Evolutionary conservation across 2,113 vertebrate species (phyloP).

Genomic region (Capreolus pygargus): DNA sequence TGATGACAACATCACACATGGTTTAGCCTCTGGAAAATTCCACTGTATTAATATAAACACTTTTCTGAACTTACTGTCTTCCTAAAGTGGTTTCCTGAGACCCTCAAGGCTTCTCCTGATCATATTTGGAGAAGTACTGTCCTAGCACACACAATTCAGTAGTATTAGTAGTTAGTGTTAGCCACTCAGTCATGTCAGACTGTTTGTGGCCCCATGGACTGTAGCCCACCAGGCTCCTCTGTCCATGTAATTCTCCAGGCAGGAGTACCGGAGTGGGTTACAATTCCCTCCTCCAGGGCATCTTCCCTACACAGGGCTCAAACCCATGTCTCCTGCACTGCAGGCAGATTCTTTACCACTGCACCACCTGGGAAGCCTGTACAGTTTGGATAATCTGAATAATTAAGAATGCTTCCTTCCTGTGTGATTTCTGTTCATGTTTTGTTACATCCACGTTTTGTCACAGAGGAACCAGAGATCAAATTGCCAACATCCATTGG

Average conservation of each 20-base stretch:
- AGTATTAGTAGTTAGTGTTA: neutral
- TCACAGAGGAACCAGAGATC: neutral
- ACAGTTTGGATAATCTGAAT: neutral
- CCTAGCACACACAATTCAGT: neutral
- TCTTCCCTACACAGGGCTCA: neutral
- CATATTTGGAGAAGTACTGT: fast-evolving
- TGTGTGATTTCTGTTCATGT: neutral
- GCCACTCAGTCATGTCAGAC: neutral
- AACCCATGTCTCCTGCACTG: neutral
- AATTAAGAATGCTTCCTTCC: neutral
- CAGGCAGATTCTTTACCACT: neutral
- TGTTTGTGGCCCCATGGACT: neutral
- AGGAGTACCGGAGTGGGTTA: neutral
- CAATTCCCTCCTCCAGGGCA: neutral
- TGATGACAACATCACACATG: fast-evolving
- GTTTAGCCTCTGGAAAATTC: neutral
- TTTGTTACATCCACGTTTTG: neutral
- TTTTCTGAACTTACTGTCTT: too few species aligned
- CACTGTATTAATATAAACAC: too few species aligned
- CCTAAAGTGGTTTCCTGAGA: neutral
- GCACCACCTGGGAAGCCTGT: neutral
- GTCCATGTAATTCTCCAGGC: neutral
- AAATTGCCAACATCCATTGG: neutral
- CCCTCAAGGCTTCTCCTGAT: neutral
- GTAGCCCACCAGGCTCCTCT: neutral